Conservation (phyloP, 2,113 vertebrate species). For the Hippocampus barbouri region DNA sequence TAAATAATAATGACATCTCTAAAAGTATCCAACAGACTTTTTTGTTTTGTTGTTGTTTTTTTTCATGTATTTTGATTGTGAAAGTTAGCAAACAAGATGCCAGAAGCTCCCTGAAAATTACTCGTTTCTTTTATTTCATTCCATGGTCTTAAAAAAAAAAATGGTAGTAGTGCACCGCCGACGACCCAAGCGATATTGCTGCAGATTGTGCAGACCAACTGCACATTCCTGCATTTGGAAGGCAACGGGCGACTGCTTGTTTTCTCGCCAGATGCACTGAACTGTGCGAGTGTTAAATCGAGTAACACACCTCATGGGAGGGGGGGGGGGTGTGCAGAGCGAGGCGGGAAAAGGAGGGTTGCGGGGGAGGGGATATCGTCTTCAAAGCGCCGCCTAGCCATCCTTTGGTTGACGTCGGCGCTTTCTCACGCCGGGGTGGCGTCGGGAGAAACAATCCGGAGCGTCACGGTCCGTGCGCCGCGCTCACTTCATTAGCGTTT, state of each 20-base stretch:
- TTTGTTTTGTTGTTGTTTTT: neutral
- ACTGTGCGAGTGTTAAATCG: constrained; percentile 39
- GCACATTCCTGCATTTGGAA: neutral
- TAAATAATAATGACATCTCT: too few species aligned
- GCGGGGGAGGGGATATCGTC: constrained; percentile 54
- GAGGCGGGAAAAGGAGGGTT: constrained; percentile 29
- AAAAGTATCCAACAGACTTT: neutral
- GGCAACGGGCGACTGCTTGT: constrained; percentile 35
- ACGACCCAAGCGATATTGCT: neutral
- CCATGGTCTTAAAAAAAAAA: constrained; percentile 53
- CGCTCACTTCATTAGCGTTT: constrained; percentile 76
- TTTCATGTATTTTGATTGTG: neutral
- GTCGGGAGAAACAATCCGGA: constrained; percentile 33
- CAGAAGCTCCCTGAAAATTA: neutral
- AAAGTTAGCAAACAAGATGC: neutral
- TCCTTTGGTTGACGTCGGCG: neutral
- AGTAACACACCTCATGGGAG: constrained; percentile 43
- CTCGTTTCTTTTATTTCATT: constrained; percentile 61
- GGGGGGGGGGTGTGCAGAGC: constrained; percentile 1
- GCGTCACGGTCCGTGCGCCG: constrained; percentile 70
- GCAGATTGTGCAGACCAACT: neutral
- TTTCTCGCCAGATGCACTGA: constrained; percentile 35
- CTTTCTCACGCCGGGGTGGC: constrained; percentile 3
- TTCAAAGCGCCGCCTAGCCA: constrained; percentile 45
- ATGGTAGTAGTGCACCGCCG: constrained; percentile 22